phyloP scores from a whole-genome alignment of 2,888 invertebrate genomes.

The Athetis lepigone region DNA sequence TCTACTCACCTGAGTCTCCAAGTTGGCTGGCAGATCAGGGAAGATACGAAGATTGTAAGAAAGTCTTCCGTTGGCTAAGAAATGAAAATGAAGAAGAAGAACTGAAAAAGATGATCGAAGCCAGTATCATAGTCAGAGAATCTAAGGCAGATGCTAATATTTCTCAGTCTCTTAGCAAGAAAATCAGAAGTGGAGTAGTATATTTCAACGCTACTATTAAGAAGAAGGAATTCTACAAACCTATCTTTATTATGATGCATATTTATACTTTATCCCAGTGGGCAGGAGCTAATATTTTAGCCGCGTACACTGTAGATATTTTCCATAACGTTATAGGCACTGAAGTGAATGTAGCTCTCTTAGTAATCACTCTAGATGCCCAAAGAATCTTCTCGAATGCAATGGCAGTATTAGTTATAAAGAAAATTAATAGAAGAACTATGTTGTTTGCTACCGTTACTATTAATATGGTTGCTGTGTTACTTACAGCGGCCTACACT shows the following conservation, averaged over 20 bases:
- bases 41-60: constrained; percentile 85
- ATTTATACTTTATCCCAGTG: constrained; percentile 75
- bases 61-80: constrained; percentile 89
- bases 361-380: constrained; percentile 72
- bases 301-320: constrained; percentile 73
- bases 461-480: constrained; percentile 67
- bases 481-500: constrained; percentile 71
- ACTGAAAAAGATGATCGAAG: constrained; percentile 76
- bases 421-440: constrained; percentile 72
- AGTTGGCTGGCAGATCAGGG: constrained; percentile 91
- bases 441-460: constrained; percentile 72
- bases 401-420: constrained; percentile 72
- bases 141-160: constrained; percentile 68
- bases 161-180: constrained; percentile 60
- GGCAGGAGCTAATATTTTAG: constrained; percentile 75
- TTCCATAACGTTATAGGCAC: constrained; percentile 71
- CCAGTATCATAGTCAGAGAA: constrained; percentile 71
- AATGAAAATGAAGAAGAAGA: constrained; percentile 83
- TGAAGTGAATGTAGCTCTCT: constrained; percentile 66
- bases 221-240: constrained; percentile 78
- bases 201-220: constrained; percentile 65
- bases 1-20: constrained; percentile 91
- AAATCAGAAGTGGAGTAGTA: constrained; percentile 53
- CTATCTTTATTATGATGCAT: constrained; percentile 78
- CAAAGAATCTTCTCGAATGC: constrained; percentile 74